Base-by-base conservation (phyloP, 2,888 invertebrate genomes). In the Pandemis corylana region DNA sequence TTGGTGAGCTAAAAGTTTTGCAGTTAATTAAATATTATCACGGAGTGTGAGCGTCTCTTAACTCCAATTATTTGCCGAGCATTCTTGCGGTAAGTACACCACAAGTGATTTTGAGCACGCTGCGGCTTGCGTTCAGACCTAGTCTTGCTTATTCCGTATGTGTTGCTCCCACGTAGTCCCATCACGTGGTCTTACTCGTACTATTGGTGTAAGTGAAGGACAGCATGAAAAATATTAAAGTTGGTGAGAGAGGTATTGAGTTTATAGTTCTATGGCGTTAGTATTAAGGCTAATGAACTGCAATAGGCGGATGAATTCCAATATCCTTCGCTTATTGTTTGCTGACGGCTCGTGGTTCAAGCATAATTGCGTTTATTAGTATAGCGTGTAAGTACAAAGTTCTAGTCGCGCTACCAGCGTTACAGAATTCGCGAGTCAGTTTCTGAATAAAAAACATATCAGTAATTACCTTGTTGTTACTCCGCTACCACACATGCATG, bases 231-330 rank as follows among this genome's bases (percentile, higher is more conserved):
- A 42, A n/a, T 0, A n/a, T 51, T 28, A 0, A 7, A 53, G 13
- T 64, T 28, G 56, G 15, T 44, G 10, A 2, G 56, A 41, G 41
- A 20, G 46, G 41, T 61, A 42, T 49, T 51, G 42, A n/a, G 56
- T 15, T 36, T 71, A 56, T 20, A 51, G 59, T 68, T 63, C 53
- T 42, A 42, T 77, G 77, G 77, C 76, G 79, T 79, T 79, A 80
- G 80, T 75, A 80, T 82, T 76, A 76, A 80, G 81, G 82, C 81
- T 84, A 85, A 86, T 85, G 83, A 84, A 84, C 82, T 81, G 82
- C 80, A 83, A 85, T 85, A 77, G 72, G 78, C 80, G 80, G 80
- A 83, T 86, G 85, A 85, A 85, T 85, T 82, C 83, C 81, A 84
- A 85, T 80, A 77, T 51, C 61, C 42, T 62, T 12, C 7, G 64